Evolutionary conservation across 2,888 invertebrate species (phyloP).

Genomic region (Nasonia oneida): DNA sequence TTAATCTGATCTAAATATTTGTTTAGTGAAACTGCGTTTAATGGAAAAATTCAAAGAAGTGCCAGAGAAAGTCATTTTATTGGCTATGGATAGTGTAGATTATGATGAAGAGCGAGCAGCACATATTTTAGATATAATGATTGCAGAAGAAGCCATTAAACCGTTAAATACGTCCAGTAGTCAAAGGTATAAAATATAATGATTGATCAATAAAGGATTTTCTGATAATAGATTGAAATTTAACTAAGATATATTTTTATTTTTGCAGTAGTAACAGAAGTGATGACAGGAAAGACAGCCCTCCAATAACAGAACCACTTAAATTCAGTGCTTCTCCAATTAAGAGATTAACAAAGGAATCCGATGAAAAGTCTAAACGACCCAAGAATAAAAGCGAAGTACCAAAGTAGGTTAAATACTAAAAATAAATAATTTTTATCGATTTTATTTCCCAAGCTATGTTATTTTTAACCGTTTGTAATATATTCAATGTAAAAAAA

Average conservation of each 20-base stretch:
- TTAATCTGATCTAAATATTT: constrained; percentile 48
- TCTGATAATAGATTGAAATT: neutral
- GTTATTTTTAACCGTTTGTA: neutral
- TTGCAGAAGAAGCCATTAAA: constrained; percentile 83
- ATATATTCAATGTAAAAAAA: no score
- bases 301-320: constrained; percentile 76
- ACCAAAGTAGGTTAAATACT: constrained; percentile 75
- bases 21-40: constrained; percentile 86
- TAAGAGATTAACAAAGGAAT: constrained; percentile 73
- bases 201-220: neutral
- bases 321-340: constrained; percentile 76
- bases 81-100: constrained; percentile 93
- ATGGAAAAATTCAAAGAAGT: constrained; percentile 87
- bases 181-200: constrained; percentile 70
- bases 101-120: constrained; percentile 91
- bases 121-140: constrained; percentile 88
- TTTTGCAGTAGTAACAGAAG: constrained; percentile 71
- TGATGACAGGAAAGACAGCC: constrained; percentile 75
- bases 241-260: constrained; percentile 16
- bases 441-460: neutral
- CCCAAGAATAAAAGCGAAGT: constrained; percentile 78
- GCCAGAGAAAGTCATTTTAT: constrained; percentile 89
- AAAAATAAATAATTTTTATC: neutral
- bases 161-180: constrained; percentile 74
- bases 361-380: constrained; percentile 76